Conservation (phyloP, 2,113 vertebrate genomes). For the Lamprotornis superbus region DNA sequence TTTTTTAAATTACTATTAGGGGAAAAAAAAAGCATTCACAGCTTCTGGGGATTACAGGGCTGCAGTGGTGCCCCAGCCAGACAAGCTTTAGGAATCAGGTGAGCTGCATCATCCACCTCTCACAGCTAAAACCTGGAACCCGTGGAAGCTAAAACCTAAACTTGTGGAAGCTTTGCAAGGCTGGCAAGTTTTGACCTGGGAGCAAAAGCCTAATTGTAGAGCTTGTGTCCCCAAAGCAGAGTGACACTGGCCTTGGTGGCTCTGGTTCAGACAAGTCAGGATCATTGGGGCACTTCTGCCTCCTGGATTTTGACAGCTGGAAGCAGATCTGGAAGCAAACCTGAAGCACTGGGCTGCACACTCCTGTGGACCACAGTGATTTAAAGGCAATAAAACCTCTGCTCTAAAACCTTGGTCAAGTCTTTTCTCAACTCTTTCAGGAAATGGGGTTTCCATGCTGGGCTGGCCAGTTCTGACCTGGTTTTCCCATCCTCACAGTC, state of each 20-base stretch:
- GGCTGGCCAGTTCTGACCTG: background rate
- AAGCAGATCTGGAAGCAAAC: background rate
- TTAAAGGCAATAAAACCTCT: background rate
- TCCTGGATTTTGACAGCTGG: background rate
- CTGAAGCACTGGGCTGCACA: background rate
- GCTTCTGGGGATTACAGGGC: background rate
- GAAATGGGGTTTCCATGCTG: background rate
- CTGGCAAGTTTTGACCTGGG: too few species aligned
- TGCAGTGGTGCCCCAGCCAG: background rate
- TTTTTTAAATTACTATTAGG: background rate
- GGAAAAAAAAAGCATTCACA: background rate
- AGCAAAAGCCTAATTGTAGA: background rate
- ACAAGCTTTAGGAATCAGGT: background rate
- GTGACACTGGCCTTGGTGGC: background rate
- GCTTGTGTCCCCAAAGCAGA: background rate
- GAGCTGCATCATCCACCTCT: background rate
- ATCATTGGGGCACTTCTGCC: background rate
- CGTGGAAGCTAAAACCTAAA: background rate
- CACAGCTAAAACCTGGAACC: background rate
- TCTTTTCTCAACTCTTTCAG: background rate
- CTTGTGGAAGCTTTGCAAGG: background rate
- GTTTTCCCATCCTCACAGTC: background rate
- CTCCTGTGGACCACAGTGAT: background rate
- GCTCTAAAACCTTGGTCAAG: background rate
- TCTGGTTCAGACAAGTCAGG: background rate